A percentile compares a stretch with the other conserved stretches of the same genome.
phyloP scores from a whole-genome alignment of 2,797 vertebrate species.

The Falco rusticolus region DNA sequence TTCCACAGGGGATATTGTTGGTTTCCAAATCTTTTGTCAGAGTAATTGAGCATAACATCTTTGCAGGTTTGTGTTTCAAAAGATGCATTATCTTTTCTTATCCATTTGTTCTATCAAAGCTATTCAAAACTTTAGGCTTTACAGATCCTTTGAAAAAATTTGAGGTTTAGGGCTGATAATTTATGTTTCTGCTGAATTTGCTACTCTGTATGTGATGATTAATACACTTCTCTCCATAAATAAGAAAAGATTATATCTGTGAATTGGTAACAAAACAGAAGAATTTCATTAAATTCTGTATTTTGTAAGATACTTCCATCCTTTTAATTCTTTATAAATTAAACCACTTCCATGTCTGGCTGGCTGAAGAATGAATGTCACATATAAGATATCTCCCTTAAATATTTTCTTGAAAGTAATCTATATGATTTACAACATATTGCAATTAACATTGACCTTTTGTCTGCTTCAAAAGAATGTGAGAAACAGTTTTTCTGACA shows the following conservation, averaged over 20 bases:
- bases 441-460: slow-evolving; percentile 69
- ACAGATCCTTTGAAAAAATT: slow-evolving; percentile 57
- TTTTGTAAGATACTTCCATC: slow-evolving; percentile 52
- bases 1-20: slow-evolving; percentile 70
- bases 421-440: slow-evolving; percentile 66
- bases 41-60: slow-evolving; percentile 79
- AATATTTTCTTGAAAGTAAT: slow-evolving; percentile 68
- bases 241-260: slow-evolving; percentile 65
- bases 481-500: slow-evolving; percentile 26
- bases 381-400: slow-evolving; percentile 54
- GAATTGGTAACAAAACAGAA: slow-evolving; percentile 71
- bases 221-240: slow-evolving; percentile 77
- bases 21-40: slow-evolving; percentile 81
- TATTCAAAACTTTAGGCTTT: slow-evolving; percentile 68
- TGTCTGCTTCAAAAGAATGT: slow-evolving; percentile 53
- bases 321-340: slow-evolving; percentile 40
- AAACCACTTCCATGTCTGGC: background rate
- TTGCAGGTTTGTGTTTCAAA: slow-evolving; percentile 76
- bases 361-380: slow-evolving; percentile 40
- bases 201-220: slow-evolving; percentile 65
- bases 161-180: slow-evolving; percentile 74
- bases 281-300: slow-evolving; percentile 64
- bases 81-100: slow-evolving; percentile 73
- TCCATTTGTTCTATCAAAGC: slow-evolving; percentile 69
- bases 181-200: slow-evolving; percentile 79